Conservation (phyloP, 2,888 invertebrate species). For the Oligia latruncula region DNA sequence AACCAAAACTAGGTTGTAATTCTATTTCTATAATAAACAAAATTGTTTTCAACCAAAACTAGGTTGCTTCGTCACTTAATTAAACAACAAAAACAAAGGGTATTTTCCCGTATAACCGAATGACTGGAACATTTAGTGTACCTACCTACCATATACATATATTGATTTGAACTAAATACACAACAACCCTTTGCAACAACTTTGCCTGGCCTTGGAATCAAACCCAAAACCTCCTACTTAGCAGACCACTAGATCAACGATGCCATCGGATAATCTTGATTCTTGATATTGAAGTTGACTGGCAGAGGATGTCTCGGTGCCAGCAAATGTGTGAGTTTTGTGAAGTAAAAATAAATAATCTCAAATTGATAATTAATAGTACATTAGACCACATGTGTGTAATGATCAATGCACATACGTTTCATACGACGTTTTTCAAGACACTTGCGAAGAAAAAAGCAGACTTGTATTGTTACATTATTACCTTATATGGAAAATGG, state of each 20-base stretch:
- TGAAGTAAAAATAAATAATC: background rate
- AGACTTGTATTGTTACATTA: too few relatives aligned
- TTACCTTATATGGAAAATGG: too few relatives aligned
- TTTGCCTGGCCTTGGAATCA: too few relatives aligned
- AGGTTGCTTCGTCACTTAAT: background rate
- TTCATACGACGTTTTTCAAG: too few relatives aligned
- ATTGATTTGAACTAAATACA: background rate
- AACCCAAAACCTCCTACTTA: background rate
- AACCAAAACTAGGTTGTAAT: background rate
- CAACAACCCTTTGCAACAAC: background rate
- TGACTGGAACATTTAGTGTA: background rate
- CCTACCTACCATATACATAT: background rate
- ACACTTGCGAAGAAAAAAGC: too few relatives aligned
- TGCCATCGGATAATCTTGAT: background rate
- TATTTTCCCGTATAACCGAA: background rate
- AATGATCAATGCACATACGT: too few relatives aligned
- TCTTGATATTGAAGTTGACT: background rate
- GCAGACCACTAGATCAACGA: too few relatives aligned
- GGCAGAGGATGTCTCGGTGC: background rate
- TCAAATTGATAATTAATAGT: background rate
- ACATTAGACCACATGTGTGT: too few relatives aligned
- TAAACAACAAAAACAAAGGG: background rate
- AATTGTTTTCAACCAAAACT: slow-evolving; percentile 18
- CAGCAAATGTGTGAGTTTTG: background rate
- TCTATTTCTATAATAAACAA: background rate